Conservation (phyloP, 2,888 invertebrate genomes). For the Amphipoea lucens region DNA sequence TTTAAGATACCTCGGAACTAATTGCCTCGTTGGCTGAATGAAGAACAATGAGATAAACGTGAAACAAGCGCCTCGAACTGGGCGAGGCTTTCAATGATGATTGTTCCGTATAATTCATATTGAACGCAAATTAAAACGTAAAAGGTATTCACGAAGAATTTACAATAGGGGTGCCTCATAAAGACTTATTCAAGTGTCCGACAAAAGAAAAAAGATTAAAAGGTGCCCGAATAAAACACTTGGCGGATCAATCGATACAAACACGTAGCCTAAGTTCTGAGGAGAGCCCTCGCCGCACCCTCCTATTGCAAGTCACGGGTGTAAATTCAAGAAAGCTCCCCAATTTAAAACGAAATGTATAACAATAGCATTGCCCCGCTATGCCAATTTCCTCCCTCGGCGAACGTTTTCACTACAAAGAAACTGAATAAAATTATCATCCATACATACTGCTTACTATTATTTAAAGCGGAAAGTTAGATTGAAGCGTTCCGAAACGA, state of each 20-base stretch:
- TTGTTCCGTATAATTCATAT: conserved; percentile 79
- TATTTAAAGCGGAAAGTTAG: conserved; percentile 78
- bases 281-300: conserved; percentile 77
- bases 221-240: conserved; percentile 71
- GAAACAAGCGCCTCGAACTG: conserved; percentile 71
- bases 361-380: conserved; percentile 87
- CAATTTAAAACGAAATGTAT: conserved; percentile 89
- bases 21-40: conserved; percentile 78
- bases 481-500: conserved; percentile 72
- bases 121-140: conserved; percentile 76
- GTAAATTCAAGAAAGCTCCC: conserved; percentile 90
- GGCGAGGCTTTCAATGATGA: conserved; percentile 75
- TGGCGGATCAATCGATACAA: conserved; percentile 79
- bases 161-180: conserved; percentile 67
- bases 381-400: conserved; percentile 88
- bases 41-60: conserved; percentile 78
- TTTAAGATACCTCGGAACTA: conserved; percentile 78
- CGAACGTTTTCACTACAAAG: conserved; percentile 83
- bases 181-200: conserved; percentile 72
- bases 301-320: conserved; percentile 87
- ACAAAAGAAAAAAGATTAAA: conserved; percentile 67
- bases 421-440: conserved; percentile 87
- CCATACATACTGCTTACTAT: conserved; percentile 75
- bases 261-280: conserved; percentile 65
- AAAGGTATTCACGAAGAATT: conserved; percentile 62